Evolutionary conservation across 2,888 invertebrate species (phyloP), one percentile per base, ranked within the genome.

Genomic region (Trissolcus brochymenae): DNA sequence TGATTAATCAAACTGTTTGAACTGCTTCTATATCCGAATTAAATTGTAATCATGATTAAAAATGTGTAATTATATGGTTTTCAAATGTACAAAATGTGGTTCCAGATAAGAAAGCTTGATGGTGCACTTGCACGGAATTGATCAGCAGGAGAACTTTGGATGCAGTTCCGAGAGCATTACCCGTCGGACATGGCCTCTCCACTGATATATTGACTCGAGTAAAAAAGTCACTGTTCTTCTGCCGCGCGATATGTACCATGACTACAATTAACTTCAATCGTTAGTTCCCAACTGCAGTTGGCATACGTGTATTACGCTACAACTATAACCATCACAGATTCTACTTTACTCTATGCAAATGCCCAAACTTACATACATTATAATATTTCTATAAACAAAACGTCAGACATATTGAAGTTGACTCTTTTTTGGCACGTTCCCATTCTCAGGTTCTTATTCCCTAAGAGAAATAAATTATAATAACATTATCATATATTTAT

Each of bases 121-220:
- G 46, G 55, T 53, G 35, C 11, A 46, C 62, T 50, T 57, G 13
- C 57, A 29, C 41, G 61, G 51, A 66, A 74, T 74, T 61, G 67
- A 74, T 62, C 62, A 14, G 41, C 54, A 49, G 70, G 80, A 80
- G 82, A 83, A 80, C 83, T 85, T 85, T 84, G 82, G 78, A 80
- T 80, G 82, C 85, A 84, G 35, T 21, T 40, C 56, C 17, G 41
- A 62, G 67, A 67, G 85, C 86, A 87, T 87, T 87, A 87, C 84
- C 87, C 87, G 87, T 87, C 86, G 86, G 87, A 87, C 86, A 87
- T 87, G 87, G 86, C 86, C 87, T 83, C 84, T 84, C 84, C 84
- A 85, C 86, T 87, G 86, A 87, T 87, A 87, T 87, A 87, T 87
- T 86, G 87, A 84, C 86, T 84, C 82, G 82, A 73, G 82, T 85